Evolutionary conservation across 2,888 invertebrate genomes (phyloP), one percentile per base, ranked within the genome.

Genomic region (Pycnomerus fuliginosus): DNA sequence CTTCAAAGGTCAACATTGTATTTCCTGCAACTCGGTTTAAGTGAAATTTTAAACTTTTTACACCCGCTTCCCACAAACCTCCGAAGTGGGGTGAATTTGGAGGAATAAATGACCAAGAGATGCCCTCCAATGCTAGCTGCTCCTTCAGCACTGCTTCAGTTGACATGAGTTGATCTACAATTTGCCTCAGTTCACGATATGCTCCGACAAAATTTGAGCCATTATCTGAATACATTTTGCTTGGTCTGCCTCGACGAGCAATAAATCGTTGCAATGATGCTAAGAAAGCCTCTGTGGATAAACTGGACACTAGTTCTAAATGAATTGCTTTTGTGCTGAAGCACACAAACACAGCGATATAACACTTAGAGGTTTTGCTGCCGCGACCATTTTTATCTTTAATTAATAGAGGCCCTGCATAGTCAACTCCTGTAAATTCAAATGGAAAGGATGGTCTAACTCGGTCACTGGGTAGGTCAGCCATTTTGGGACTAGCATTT

Each of bases 61-160:
- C 56, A 3, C 56, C 62, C 2, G 64, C 58, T 40, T 70, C 70
- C 66, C 65, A 67, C 10, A 68, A 25, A 8, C 67, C 67, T 3
- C 67, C 68, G 32, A 64, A 61, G 34, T 64, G 54, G 1, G 62
- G 63, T 3, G 60, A 51, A 13, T 36, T 16, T 2, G 65, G 50
- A 1, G 64, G 62, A 33, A 56, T 62, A 40, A 64, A 67, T 16
- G 60, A 43, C 65, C 64, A 65, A 5, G 23, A 14, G 3, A 49
- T 45, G n/a, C 17, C 24, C 7, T 48, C 34, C 7, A 33, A 25
- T 2, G 30, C 20, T 15, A 30, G 16, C 14, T 24, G 17, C 12
- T 17, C 23, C 11, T 15, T 11, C 8, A 40, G 25, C 13, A 23
- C 8, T 2, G 16, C 15, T 23, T 29, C 5, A 14, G 35, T 30